Evolutionary conservation across 1,140 invertebrate genomes (phyloP), one percentile per base, ranked within the genome.

Genomic region (Meteorus sp.): DNA sequence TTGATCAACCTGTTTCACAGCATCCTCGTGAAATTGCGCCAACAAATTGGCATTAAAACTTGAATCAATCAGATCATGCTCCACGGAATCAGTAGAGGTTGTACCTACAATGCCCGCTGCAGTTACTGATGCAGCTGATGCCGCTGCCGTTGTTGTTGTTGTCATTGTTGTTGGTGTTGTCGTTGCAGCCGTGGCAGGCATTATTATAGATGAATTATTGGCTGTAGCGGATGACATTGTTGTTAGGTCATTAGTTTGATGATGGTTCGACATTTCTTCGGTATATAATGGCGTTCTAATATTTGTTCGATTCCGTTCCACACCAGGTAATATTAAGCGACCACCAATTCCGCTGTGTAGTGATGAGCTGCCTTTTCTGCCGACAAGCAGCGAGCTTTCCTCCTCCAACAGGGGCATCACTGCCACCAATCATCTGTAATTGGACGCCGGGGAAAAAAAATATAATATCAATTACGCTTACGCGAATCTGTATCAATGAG

Each of bases 1-100:
- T 4, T 27, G 27, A 11, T 60, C 9, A 4, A 86, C 86, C 83
- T 88, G 86, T 68, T 83, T 81, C 19, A 90, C 76, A 4, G 88
- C 88, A 69, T 89, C 88, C 66, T 89, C 88, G 68, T 90, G 88
- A 69, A 90, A 90, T 65, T 89, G 86, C n/a, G 87, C 85, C 1
- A 89, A 75, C 0, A 87, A 79, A 13, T 84, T 83, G 1, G 82
- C 78, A 59, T 86, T 85, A 8, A 59, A 56, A 20, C 64, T 72
- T 7, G 70, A 70, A 51, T 77, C 72, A 44, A 76, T 75, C 23
- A 75, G 63, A 48, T 77, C 75, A 60, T 73, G 75, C 55, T 66
- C 80, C 64, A 69, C 78, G 60, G 67, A 72, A 69, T 65, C 81
- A 43, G 72, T 70, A 9, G 75, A 72, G 2, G 76, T 71, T 3